These are phyloP conservation scores for Miniopterus natalensis DNA, from an alignment of 2,113 vertebrate species.

Conservation along the genomic window DNA sequence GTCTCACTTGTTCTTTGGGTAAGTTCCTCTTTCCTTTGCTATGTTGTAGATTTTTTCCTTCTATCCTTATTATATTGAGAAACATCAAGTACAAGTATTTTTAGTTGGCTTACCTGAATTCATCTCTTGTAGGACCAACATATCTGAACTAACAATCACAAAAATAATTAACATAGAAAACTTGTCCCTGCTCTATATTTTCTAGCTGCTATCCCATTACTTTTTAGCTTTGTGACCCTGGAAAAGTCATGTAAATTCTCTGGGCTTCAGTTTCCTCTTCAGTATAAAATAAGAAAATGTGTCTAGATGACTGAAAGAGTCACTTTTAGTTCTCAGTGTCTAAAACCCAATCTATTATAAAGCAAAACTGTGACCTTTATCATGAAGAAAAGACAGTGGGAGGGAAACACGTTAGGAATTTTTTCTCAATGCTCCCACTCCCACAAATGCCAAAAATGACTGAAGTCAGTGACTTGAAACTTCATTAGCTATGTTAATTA, in stretches of 20 bases:
- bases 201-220: slow-evolving; percentile 20
- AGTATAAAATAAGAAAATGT: slow-evolving; percentile 11
- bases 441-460: slow-evolving; percentile 72
- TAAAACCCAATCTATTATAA: slow-evolving; percentile 43
- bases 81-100: slow-evolving; percentile 50
- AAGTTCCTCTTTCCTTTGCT: not conserved
- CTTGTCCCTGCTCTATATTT: not conserved
- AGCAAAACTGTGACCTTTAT: slow-evolving; percentile 75
- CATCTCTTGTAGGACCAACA: not conserved
- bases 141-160: slow-evolving; percentile 33
- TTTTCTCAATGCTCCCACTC: slow-evolving; percentile 77
- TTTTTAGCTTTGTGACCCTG: slow-evolving; percentile 52
- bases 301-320: slow-evolving; percentile 10
- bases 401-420: slow-evolving; percentile 81
- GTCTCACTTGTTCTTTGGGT: slow-evolving; percentile 43
- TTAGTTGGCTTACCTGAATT: slow-evolving; percentile 31
- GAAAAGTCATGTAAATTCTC: slow-evolving; percentile 20
- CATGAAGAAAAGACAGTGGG: slow-evolving; percentile 79
- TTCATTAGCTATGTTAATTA: slow-evolving; percentile 75
- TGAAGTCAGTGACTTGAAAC: slow-evolving; percentile 58
- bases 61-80: not conserved
- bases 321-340: not conserved
- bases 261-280: slow-evolving; percentile 13
- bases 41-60: not conserved
- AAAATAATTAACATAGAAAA: slow-evolving; percentile 43